Evolutionary conservation across 1,140 invertebrate genomes (phyloP), one percentile per base, ranked within the genome.

Genomic region (Macrotrachela quadricornifera): DNA sequence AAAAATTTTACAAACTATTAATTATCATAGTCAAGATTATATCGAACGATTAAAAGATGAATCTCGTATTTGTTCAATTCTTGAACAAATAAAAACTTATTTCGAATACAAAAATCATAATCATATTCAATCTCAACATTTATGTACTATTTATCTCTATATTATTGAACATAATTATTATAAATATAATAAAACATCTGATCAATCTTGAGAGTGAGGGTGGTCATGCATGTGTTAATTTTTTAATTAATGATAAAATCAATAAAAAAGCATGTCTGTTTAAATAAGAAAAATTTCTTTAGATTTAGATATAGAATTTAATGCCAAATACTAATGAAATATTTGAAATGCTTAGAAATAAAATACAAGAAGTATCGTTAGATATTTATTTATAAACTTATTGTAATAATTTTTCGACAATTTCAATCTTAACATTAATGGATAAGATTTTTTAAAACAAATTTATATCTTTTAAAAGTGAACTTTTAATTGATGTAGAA

Each of bases 211-310:
- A 72, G 91, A 92, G 69, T 95, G 94, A 94, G 6, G 90, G 97
- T 65, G 99, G 94, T 94, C 76, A 78, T 47, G 79, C 82, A 1
- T 95, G 88, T 60, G 81, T 84, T 58, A 83, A 85, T 63, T 94
- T 80, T 62, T 87, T 97, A 59, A 88, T 99, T 55, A 97, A 99
- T 68, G 88, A 96, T 48, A 97, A 97, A 67, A 97, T 97, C 91
- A 96, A 96, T 69, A 81, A 82, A 12, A 97, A 97, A 77, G 85
- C 92, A 30, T 4, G 21, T 30, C 8, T 30, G 8, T 30, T 30
- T 2, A 30, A 30, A 4, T 2, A 4, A 4, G 8, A 30, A 30
- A 8, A 30, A 30, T 30, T 30, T 2, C 2, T 30, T 30, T 30
- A 30, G n/a, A n/a, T 30, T 30, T 30, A 30, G 21, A 30, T 30